Evolutionary conservation across 2,888 invertebrate species (phyloP).

Genomic region (Drosophila incognita): DNA sequence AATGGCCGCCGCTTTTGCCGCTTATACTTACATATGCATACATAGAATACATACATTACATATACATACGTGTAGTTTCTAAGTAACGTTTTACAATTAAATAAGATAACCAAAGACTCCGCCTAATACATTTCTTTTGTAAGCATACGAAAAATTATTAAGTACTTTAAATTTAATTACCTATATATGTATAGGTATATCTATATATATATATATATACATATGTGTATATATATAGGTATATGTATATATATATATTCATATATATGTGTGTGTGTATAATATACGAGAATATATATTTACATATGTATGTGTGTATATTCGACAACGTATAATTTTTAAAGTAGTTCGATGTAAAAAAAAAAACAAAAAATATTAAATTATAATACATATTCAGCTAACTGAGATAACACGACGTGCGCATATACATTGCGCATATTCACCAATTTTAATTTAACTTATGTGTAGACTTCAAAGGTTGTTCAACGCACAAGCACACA

Average conservation of each 20-base stretch:
- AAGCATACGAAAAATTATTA: slow-evolving; percentile 31
- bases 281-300: slow-evolving; percentile 10
- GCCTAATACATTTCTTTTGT: slow-evolving; percentile 63
- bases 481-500: neutral
- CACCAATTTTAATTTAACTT: slow-evolving; percentile 1
- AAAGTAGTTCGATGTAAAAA: slow-evolving; percentile 2
- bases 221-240: no score
- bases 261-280: slow-evolving; percentile 6
- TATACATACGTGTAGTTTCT: slow-evolving; percentile 4
- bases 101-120: slow-evolving; percentile 75
- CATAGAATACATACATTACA: slow-evolving; percentile 19
- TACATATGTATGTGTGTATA: slow-evolving; percentile 8
- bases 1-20: slow-evolving; percentile 56
- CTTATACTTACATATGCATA: slow-evolving; percentile 19
- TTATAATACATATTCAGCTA: slow-evolving; percentile 1
- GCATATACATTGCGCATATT: neutral
- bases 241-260: neutral
- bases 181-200: neutral
- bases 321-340: slow-evolving; percentile 4
- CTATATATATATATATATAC: neutral
- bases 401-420: neutral
- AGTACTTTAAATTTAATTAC: slow-evolving; percentile 21
- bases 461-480: slow-evolving; percentile 9
- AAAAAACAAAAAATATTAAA: neutral
- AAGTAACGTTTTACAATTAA: slow-evolving; percentile 52